Base-by-base conservation (phyloP, 2,797 vertebrate species). In the Zenarchopterus dispar region DNA sequence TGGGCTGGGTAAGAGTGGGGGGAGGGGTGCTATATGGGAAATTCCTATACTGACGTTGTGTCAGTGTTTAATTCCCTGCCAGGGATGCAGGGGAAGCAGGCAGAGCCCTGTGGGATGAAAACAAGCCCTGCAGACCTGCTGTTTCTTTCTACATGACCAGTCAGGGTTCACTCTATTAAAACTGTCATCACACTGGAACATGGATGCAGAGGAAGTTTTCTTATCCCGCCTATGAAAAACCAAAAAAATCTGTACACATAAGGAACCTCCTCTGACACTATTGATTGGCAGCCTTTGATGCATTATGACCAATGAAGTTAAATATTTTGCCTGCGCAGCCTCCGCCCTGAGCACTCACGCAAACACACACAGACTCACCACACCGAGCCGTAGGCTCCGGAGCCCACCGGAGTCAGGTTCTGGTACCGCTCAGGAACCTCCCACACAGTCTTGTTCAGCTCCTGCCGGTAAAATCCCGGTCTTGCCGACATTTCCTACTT, bases 401-500 rank as follows among this genome's bases (percentile, higher is more conserved):
- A 98, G 83, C 97, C 97, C 80, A 98, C 97, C 47, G 97, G 97
- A 56, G 95, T 95, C 70, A 98, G 95, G 80, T 95, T 95, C 93
- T 96, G 96, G 88, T 97, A 96, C 67, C 97, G 94, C 82, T 96
- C 95, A 43, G 96, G 96, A 65, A 98, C 97, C 93, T 98, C 96
- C 97, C 97, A 98, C 79, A 97, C 95, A 1, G 96, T 98, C 86
- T 97, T 97, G 86, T 98, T 98, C 43, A 97, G 93, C 89, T 98
- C 96, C 90, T 96, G 97, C 47, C 94, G 93, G 80, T 97, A 97
- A 76, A 96, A 98, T 73, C 95, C 94, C 48, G 93, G 89, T 81
- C 95, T 95, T 84, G 93, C 92, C 49, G 94, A 94, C 96, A 97
- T 96, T 0, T 75, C 82, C 15, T 67, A 17, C 9, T 49, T 4